Evolutionary conservation across 1,140 invertebrate species (phyloP), one percentile per base, ranked within the genome.

Genomic region (Dendroctonus ponderosae): DNA sequence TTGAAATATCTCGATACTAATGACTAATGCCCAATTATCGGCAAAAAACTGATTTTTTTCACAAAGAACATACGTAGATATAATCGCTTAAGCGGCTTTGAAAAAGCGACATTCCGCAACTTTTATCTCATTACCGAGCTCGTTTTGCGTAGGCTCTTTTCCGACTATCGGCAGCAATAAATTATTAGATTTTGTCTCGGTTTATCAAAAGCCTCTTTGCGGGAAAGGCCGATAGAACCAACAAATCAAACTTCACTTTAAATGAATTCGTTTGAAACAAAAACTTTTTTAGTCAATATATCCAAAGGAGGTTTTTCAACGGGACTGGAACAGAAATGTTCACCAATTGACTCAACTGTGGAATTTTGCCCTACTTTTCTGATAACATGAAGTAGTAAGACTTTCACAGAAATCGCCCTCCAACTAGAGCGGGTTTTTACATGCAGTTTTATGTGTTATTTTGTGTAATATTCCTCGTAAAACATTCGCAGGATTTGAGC

Each of bases 91-190:
- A 12, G 5, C 15, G 9, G n/a, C 50, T 15, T 26, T 52, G 12
- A 5, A 37, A 52, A 12, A 5, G 50, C 50, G n/a, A 26, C 8
- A 14, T 37, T 26, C 26, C 50, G n/a, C 14, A 5, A 52, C n/a
- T 52, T 52, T 52, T 52, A 52, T 52, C 50, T 52, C 50, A 37
- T 52, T 52, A 52, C 50, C 9, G 8, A 6, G 50, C 26, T 52
- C 8, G 50, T 52, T 52, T 52, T 26, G 12, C 26, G 37, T 15
- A 52, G 26, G 26, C 9, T 14, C 26, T 9, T 37, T 52, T 52
- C 26, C 12, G 50, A 52, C 37, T 52, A 52, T 52, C 50, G 26
- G 37, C 7, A 52, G 50, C 50, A 6, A 26, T 26, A 26, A 52
- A 52, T 52, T 52, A 52, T 52, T 52, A 52, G 50, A 52, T 52